Base-by-base conservation (phyloP, 1,140 invertebrate genomes). In the Drosophila virilis region DNA sequence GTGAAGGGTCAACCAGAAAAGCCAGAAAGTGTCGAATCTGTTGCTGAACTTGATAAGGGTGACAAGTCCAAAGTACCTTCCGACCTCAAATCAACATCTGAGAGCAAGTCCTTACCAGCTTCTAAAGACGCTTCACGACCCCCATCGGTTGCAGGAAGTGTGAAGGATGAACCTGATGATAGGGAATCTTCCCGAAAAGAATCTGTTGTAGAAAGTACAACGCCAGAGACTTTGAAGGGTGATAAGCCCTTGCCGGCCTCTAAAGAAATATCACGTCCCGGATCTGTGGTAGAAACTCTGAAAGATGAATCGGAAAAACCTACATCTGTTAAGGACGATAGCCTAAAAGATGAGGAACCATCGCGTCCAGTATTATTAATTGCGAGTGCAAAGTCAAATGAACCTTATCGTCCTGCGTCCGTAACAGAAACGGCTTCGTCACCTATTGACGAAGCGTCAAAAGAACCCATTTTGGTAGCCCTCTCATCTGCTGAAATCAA, bases 371-470 rank as follows among this genome's bases (percentile, higher is more conserved):
- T 32, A 13, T 82, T 70, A 13, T 64, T 70, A 8, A 40, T 50
- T 46, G 68, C 67, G 8, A 46, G 37, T 43, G n/a, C 61, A 0
- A 72, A 73, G 28, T 67, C 52, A 57, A 62, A 51, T 40, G 76
- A 78, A 58, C n/a, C 43, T 48, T 84, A 76, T 42, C 55, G 76
- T 4, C 69, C 62, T 22, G 38, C 55, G 35, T 90, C 86, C 8
- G 76, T 72, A 33, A 60, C 70, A 6, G 77, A 90, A 45, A 91
- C 90, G 0, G 81, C 65, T 50, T 91, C 90, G 10, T 75, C 89
- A 1, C 90, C 90, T 8, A 78, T 91, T 50, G 90, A 91, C 12
- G 69, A 78, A 50, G 90, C 81, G 1, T 61, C 76, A 0, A 73
- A 35, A n/a, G 65, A 60, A 12, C 72, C 71, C 4, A 40, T 75